Percentiles rank a stretch among this genome's conserved stretches.
phyloP scores from a whole-genome alignment of 53 echinoderm and acorn worm genomes.

The Glandiceps talaboti region DNA sequence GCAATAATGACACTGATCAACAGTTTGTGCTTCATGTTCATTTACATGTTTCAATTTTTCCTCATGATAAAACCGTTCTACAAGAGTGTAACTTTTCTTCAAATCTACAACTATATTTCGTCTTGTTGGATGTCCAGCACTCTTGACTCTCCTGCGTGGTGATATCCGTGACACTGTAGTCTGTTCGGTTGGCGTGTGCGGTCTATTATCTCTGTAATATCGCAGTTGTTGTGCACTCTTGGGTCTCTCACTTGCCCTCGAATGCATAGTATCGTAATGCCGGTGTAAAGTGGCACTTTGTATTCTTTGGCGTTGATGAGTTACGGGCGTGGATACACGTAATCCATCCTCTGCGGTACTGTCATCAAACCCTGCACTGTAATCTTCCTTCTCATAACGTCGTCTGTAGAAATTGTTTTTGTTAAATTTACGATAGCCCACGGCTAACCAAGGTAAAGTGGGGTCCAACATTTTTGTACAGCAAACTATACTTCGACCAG shows the following conservation, averaged over 20 bases:
- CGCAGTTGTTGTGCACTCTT: not conserved
- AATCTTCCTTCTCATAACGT: slow-evolving; percentile 6
- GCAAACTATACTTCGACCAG: not conserved
- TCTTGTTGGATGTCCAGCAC: slow-evolving; percentile 31
- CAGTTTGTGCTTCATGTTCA: not conserved
- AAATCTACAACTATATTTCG: slow-evolving; percentile 30
- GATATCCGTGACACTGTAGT: slow-evolving; percentile 19
- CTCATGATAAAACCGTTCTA: slow-evolving; percentile 32
- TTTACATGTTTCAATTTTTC: slow-evolving; percentile 17
- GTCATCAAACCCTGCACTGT: slow-evolving; percentile 6
- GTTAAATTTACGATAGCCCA: slow-evolving; percentile 62
- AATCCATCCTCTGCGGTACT: slow-evolving; percentile 32
- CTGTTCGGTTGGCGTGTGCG: slow-evolving; percentile 24
- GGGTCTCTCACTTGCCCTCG: slow-evolving; percentile 9
- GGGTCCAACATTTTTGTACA: slow-evolving; percentile 65
- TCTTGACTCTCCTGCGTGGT: slow-evolving; percentile 32
- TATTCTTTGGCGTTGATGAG: slow-evolving; percentile 43
- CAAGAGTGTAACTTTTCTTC: slow-evolving; percentile 59
- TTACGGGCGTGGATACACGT: slow-evolving; percentile 25
- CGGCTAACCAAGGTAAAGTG: slow-evolving; percentile 63
- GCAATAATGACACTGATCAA: slow-evolving; percentile 56
- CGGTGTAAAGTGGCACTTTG: slow-evolving; percentile 42
- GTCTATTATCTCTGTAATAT: slow-evolving; percentile 11
- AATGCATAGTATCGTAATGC: not conserved
- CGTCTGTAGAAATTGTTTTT: slow-evolving; percentile 21